Evolutionary conservation across 1,140 invertebrate genomes (phyloP).

Genomic region (Drosophila nigrodunni): DNA sequence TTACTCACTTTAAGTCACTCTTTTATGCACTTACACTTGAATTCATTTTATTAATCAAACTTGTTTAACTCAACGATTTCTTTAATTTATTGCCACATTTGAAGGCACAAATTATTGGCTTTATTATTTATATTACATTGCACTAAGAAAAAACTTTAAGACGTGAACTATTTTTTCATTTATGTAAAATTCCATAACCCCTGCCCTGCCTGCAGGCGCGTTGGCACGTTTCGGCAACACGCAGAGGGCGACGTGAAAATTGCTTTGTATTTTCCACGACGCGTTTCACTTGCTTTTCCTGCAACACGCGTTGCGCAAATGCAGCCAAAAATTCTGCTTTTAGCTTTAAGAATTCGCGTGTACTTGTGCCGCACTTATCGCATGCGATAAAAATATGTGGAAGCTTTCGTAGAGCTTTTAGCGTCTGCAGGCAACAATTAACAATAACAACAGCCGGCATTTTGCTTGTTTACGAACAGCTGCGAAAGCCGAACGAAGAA

Average conservation of each 20-base stretch:
- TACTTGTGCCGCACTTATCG: constrained; percentile 23
- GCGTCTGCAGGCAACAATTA: constrained; percentile 25
- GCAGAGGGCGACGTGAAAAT: constrained; percentile 14
- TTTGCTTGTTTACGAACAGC: constrained; percentile 62
- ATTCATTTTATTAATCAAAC: background rate
- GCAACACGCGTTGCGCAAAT: constrained; percentile 73
- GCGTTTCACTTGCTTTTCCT: constrained; percentile 60
- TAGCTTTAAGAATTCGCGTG: constrained; percentile 43
- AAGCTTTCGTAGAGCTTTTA: constrained; percentile 43
- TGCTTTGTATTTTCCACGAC: constrained; percentile 38
- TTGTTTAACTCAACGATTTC: background rate
- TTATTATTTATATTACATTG: background rate
- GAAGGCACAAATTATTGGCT: background rate
- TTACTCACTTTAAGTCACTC: background rate
- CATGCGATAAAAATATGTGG: constrained; percentile 26
- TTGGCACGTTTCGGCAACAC: background rate
- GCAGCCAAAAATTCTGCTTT: constrained; percentile 64
- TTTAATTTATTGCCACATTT: constrained; percentile 3
- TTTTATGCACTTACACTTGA: background rate
- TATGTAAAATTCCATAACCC: background rate
- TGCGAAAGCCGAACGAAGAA: constrained; percentile 25
- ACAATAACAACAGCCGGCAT: constrained; percentile 59
- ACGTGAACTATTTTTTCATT: constrained; percentile 29
- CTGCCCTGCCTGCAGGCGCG: background rate
- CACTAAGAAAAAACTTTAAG: constrained; percentile 2